These are phyloP conservation scores for Dinoponera quadriceps DNA, from an alignment of 1,140 invertebrate genomes.

Conservation along the genomic window DNA sequence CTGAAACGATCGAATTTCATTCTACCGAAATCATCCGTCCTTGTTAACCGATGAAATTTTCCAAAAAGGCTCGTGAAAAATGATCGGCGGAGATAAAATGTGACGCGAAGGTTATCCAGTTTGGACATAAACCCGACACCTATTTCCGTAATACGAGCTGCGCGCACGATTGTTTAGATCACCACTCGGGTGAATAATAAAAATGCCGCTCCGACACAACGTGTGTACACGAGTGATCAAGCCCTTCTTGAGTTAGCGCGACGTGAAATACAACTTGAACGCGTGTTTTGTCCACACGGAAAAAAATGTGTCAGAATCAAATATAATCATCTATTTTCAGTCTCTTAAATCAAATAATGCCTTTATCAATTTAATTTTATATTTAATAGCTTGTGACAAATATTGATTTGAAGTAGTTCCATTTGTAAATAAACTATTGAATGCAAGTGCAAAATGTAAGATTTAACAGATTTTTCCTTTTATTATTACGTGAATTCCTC, in stretches of 20 bases:
- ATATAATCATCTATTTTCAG: too few relatives aligned
- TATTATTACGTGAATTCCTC: constrained; percentile 23
- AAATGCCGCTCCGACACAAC: too few relatives aligned
- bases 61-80: background rate
- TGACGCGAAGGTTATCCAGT: background rate
- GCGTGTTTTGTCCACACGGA: too few relatives aligned
- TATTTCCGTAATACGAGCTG: background rate
- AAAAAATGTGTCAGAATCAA: too few relatives aligned
- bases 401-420: too few relatives aligned
- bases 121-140: background rate
- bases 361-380: too few relatives aligned
- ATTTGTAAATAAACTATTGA: too few relatives aligned
- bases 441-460: too few relatives aligned
- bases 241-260: background rate
- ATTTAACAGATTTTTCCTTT: too few relatives aligned
- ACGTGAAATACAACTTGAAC: background rate
- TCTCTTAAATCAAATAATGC: too few relatives aligned
- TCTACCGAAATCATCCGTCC: background rate
- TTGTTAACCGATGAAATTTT: background rate
- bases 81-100: background rate
- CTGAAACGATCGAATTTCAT: background rate
- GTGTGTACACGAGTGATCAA: too few relatives aligned
- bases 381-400: too few relatives aligned
- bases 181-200: background rate
- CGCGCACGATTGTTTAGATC: background rate